Conservation (phyloP, 2,888 invertebrate species). For the Chymomyza caudatula region DNA sequence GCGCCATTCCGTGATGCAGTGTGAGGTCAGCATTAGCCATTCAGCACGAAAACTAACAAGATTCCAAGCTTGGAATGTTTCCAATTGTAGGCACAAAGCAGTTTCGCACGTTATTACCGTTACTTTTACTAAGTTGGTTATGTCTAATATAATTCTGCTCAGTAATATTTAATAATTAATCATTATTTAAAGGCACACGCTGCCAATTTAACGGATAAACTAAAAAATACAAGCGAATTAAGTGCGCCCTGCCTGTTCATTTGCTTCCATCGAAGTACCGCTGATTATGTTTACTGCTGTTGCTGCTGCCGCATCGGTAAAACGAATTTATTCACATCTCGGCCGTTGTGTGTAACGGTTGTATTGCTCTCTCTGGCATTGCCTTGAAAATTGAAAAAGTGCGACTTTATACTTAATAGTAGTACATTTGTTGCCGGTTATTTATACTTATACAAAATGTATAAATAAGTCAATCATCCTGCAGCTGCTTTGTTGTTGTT, state of each 20-base stretch:
- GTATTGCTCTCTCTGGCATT: conserved; percentile 10
- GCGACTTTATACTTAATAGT: background rate
- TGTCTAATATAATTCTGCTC: too few relatives aligned
- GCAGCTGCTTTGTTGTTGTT: conserved; percentile 7
- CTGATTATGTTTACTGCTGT: background rate
- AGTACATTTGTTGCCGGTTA: conserved; percentile 16
- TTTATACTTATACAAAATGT: conserved; percentile 7
- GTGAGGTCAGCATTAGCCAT: too few relatives aligned
- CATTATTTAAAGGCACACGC: too few relatives aligned
- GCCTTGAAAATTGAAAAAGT: background rate
- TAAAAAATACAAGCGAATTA: too few relatives aligned
- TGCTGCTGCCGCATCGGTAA: conserved; percentile 16
- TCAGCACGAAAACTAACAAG: background rate
- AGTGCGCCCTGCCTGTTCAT: background rate
- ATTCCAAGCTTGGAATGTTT: background rate
- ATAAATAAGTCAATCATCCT: conserved; percentile 18
- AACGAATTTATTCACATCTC: conserved; percentile 40
- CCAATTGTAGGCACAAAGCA: background rate
- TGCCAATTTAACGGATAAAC: too few relatives aligned
- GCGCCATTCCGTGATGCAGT: too few relatives aligned
- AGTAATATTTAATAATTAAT: too few relatives aligned
- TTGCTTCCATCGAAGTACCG: background rate
- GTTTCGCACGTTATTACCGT: background rate
- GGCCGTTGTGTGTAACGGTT: conserved; percentile 51
- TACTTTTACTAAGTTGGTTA: background rate